A percentile compares a stretch with the other conserved stretches of the same genome.
Conservation (phyloP, 2,113 vertebrate genomes). For the Antigone vipio region DNA sequence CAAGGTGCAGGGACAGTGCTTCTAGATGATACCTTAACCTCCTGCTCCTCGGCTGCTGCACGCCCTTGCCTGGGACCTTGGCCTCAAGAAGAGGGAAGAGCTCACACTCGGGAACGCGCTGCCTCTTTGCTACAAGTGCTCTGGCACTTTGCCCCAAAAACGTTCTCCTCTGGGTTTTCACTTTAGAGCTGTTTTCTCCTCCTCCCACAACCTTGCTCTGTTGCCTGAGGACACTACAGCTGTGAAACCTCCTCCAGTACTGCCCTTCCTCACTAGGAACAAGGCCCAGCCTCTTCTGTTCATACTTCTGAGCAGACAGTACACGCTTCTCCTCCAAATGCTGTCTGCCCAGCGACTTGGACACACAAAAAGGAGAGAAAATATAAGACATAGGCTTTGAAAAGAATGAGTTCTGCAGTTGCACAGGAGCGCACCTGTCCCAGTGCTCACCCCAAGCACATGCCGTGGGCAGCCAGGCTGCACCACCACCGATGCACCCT, state of each 20-base stretch:
- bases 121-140: neutral
- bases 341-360: neutral
- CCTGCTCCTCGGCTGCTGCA: neutral
- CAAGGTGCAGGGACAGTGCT: neutral
- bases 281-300: neutral
- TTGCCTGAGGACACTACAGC: neutral
- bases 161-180: neutral
- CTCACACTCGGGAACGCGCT: accelerated
- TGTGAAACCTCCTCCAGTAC: accelerated
- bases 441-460: accelerated
- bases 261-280: accelerated
- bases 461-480: neutral
- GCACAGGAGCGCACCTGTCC: accelerated
- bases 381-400: neutral
- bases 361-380: neutral
- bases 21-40: neutral
- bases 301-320: neutral
- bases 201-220: neutral
- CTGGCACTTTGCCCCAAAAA: neutral
- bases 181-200: neutral
- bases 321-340: neutral
- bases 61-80: neutral
- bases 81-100: neutral
- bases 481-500: neutral
- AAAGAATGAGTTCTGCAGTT: neutral